A percentile compares a stretch with the other conserved stretches of the same genome.
These are phyloP conservation scores for Thryonomys swinderianus DNA, from an alignment of 2,113 vertebrate species.

Conservation along the genomic window DNA sequence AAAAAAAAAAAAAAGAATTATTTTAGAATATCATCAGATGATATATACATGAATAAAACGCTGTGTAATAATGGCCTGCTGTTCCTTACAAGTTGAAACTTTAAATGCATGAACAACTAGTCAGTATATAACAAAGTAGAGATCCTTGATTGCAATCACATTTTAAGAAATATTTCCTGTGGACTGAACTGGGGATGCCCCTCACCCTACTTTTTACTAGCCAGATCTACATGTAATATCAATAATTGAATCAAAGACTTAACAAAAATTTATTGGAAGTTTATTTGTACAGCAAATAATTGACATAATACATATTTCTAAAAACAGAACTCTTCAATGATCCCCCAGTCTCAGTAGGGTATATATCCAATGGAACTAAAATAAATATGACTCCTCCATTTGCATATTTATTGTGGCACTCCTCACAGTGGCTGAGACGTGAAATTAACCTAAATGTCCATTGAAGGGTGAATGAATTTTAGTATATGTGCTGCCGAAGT, in stretches of 20 bases:
- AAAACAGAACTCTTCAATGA: neutral
- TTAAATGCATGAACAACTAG: slow-evolving; percentile 15
- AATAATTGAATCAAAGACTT: slow-evolving; percentile 11
- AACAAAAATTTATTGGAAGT: neutral
- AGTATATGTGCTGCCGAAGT: no score
- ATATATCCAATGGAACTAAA: neutral
- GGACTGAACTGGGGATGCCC: neutral
- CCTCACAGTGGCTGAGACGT: neutral
- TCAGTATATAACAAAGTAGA: neutral
- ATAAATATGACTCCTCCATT: neutral
- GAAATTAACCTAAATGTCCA: neutral
- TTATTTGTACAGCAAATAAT: neutral
- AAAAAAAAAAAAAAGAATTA: no score
- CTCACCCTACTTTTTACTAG: neutral
- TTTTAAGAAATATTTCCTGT: neutral
- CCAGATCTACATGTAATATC: neutral
- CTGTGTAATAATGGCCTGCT: neutral
- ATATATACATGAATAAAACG: neutral
- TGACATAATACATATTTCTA: neutral
- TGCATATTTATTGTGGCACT: neutral
- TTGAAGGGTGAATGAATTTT: neutral
- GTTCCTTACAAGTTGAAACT: neutral
- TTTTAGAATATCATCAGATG: neutral
- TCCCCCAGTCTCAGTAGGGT: neutral
- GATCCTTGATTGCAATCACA: neutral